Percentiles rank a stretch among this genome's conserved stretches.
Evolutionary conservation across 1,140 invertebrate species (phyloP).

Genomic region (Augochlora pura): DNA sequence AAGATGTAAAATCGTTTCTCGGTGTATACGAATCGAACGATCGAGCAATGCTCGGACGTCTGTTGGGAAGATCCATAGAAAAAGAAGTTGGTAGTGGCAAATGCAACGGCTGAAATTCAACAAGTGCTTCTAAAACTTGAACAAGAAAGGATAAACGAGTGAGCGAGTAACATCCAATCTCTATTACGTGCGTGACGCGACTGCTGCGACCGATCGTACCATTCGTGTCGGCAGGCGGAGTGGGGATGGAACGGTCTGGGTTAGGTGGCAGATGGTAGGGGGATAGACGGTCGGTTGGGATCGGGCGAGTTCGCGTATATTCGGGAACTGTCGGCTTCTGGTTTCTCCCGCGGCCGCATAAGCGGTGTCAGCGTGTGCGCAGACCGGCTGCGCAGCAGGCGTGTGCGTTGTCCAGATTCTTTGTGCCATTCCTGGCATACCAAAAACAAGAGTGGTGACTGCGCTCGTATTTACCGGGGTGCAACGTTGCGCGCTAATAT

Average conservation of each 20-base stretch:
- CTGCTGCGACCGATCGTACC: constrained; percentile 58
- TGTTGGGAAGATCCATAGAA: constrained; percentile 19
- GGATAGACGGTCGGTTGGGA: constrained; percentile 65
- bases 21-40: no score
- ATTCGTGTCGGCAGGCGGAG: constrained; percentile 21
- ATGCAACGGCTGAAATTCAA: constrained; percentile 72
- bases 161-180: constrained; percentile 53
- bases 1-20: no score
- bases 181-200: constrained; percentile 65
- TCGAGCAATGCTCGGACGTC: no score
- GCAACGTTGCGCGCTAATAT: constrained; percentile 70
- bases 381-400: constrained; percentile 89
- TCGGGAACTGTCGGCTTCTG: constrained; percentile 68
- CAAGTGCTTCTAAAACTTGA: constrained; percentile 68
- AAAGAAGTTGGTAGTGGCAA: constrained; percentile 33
- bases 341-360: constrained; percentile 83
- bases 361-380: constrained; percentile 87
- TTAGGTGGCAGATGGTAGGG: not conserved
- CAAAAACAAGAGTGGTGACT: constrained; percentile 90
- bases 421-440: constrained; percentile 96
- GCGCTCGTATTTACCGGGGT: constrained; percentile 86
- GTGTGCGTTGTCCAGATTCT: constrained; percentile 95
- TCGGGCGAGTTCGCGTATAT: constrained; percentile 48
- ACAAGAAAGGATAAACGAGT: constrained; percentile 37
- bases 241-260: constrained; percentile 19